Base-by-base conservation (phyloP, 1,140 invertebrate species). In the Cataglyphis hispanica region DNA sequence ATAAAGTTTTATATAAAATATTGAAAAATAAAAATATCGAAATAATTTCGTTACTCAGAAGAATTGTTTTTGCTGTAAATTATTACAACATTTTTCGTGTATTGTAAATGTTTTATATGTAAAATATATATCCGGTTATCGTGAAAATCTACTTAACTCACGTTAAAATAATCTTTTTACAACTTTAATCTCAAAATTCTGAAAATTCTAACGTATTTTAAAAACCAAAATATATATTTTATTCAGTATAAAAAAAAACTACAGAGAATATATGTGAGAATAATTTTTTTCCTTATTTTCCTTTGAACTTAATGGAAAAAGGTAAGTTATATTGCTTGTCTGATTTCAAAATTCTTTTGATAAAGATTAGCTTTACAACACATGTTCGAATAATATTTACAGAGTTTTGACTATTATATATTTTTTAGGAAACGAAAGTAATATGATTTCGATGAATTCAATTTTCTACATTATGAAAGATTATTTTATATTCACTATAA, bases 321-420 rank as follows among this genome's bases (percentile, higher is more conserved):
- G 75, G 60, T 40, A 78, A 37, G 75, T 37, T 43, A 53, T 76
- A 76, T 40, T 46, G 40, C 60, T 40, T 27, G 60, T 60, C 27
- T 40, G 40, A 63, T 77, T 77, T 64, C 43, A 64, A 50, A 50
- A 50, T 19, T 50, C 13, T 27, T 37, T 60, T 46, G 11, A 16
- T 77, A 53, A 80, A 80, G 13, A 67, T 67, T 27, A 37, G 6
- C 19, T 58, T 25, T 19, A 25, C 75, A 22, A 78, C 40, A 43
- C 37, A 60, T 50, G 46, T 0, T 50, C 53, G 31, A n/a, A 76
- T 40, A 37, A n/a, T 88, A 89, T 89, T 83, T 88, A 88, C 88
- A 89, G 53, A 89, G 53, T 10, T 56, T 72, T 70, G 75, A 46
- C 46, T 83, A 89, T 86, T 89, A 61, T 88, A 61, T 37, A 80